phyloP scores from a whole-genome alignment of 2,888 invertebrate species.

The Polyommatus iphigenia region DNA sequence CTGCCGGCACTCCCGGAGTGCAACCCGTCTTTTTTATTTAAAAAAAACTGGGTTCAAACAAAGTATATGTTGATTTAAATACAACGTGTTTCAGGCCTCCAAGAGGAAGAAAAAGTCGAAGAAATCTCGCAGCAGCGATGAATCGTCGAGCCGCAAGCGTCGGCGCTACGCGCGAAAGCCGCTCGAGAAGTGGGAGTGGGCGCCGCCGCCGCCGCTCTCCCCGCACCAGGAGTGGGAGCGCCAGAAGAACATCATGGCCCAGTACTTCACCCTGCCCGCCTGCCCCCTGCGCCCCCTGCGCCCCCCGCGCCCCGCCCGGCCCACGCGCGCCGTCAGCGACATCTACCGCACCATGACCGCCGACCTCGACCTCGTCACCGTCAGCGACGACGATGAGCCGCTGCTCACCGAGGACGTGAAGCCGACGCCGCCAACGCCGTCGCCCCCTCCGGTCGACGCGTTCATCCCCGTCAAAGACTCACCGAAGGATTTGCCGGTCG shows the following conservation, averaged over 20 bases:
- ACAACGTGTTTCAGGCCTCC: not conserved
- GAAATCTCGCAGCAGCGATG: not conserved
- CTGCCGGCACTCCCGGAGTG: too few relatives aligned
- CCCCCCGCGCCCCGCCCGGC: not conserved
- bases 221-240: constrained; percentile 34
- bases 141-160: not conserved
- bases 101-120: not conserved
- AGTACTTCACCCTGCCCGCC: constrained; percentile 31
- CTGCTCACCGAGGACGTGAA: too few relatives aligned
- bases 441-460: not conserved
- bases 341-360: not conserved
- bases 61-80: not conserved
- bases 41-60: not conserved
- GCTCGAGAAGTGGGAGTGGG: not conserved
- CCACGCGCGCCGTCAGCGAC: not conserved
- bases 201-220: not conserved
- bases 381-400: constrained; percentile 9
- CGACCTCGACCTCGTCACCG: not conserved
- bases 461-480: not conserved
- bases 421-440: not conserved
- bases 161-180: not conserved
- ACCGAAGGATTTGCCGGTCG: not conserved
- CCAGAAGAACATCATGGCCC: constrained; percentile 32
- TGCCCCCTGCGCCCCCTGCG: not conserved
- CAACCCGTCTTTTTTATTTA: too few relatives aligned